A percentile compares a stretch with the other conserved stretches of the same genome.
phyloP scores from a whole-genome alignment of 2,113 vertebrate species.

The Hucho hucho region DNA sequence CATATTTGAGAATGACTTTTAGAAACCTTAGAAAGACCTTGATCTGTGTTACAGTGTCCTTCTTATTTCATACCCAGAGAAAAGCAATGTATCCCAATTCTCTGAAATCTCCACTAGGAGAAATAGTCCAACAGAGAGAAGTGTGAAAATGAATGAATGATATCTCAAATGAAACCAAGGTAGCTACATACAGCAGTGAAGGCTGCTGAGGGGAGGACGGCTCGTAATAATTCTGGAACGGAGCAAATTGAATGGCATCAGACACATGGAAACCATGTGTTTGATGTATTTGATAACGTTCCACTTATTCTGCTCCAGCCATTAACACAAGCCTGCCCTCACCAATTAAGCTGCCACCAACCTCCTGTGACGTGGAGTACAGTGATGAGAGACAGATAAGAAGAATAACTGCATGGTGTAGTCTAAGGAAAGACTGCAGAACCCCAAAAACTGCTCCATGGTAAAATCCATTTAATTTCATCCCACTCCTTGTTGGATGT shows the following conservation, averaged over 20 bases:
- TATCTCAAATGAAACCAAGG: not conserved
- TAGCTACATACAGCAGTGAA: not conserved
- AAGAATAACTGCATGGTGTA: not conserved
- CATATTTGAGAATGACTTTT: not conserved
- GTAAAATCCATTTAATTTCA: slow-evolving; percentile 65
- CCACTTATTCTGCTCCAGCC: too few relatives aligned
- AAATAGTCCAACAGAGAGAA: not conserved
- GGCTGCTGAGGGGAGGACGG: not conserved
- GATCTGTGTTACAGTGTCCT: too few relatives aligned
- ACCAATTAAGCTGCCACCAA: too few relatives aligned
- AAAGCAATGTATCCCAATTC: not conserved
- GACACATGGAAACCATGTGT: slow-evolving; percentile 32
- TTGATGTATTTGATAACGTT: too few relatives aligned
- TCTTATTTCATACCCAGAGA: too few relatives aligned
- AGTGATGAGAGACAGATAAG: not conserved
- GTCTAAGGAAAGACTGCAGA: slow-evolving; percentile 27
- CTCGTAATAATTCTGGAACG: too few relatives aligned
- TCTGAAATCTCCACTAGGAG: not conserved
- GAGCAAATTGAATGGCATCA: slow-evolving; percentile 29
- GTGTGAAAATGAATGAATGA: not conserved
- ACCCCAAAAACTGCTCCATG: slow-evolving; percentile 41
- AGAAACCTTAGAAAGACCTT: not conserved
- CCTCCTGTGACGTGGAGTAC: not conserved
- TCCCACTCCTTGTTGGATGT: slow-evolving; percentile 49
- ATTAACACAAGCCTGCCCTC: too few relatives aligned